phyloP scores from a whole-genome alignment of 2,797 vertebrate genomes.

The Octomys mimax region DNA sequence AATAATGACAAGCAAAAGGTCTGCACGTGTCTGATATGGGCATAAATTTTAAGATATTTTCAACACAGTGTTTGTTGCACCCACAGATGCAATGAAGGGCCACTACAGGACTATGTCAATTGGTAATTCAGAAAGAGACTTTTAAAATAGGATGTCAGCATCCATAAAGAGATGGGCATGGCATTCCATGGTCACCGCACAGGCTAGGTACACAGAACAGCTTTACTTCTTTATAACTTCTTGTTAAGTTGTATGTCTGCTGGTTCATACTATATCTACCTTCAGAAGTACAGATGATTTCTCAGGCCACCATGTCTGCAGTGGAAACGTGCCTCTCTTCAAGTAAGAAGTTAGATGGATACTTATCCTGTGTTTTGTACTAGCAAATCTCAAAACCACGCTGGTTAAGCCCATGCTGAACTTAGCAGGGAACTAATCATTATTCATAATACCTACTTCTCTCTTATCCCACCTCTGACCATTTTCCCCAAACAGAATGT shows the following conservation, averaged over 20 bases:
- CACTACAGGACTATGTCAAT: too few relatives aligned
- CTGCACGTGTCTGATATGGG: not conserved
- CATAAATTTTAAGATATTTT: not conserved
- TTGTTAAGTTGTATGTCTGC: not conserved
- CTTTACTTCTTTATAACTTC: not conserved
- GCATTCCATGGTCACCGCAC: not conserved
- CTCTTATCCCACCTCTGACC: not conserved
- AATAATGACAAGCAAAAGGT: not conserved
- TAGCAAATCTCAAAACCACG: not conserved
- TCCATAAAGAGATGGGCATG: not conserved
- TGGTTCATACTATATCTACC: fast-evolving
- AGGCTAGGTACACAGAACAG: not conserved
- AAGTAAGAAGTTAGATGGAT: not conserved
- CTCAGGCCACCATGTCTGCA: not conserved
- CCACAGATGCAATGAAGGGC: too few relatives aligned
- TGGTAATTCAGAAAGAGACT: not conserved
- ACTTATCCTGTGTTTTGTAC: not conserved
- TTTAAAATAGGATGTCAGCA: not conserved
- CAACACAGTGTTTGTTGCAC: not conserved
- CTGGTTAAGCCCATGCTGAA: too few relatives aligned
- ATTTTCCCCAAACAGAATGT: not conserved
- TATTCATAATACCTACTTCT: not conserved
- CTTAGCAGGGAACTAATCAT: not conserved
- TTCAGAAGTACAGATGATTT: not conserved
- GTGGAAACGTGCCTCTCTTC: not conserved